Evolutionary conservation across 2,797 vertebrate genomes (phyloP).

Genomic region (Spondyliosoma cantharus): DNA sequence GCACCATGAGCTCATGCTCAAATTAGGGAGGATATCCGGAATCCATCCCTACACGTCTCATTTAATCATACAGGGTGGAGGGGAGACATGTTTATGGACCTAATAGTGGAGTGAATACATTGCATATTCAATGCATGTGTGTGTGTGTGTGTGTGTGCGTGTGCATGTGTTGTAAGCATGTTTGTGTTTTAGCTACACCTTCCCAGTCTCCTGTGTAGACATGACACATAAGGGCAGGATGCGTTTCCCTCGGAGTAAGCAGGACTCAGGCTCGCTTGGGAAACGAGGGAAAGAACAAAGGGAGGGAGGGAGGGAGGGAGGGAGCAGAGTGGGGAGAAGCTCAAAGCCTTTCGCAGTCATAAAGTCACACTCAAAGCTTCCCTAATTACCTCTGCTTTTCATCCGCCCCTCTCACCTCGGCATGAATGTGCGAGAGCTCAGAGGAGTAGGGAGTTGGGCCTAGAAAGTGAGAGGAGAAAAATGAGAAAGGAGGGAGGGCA

Average conservation of each 20-base stretch:
- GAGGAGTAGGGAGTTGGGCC: constrained; percentile 5
- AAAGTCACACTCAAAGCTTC: constrained; percentile 62
- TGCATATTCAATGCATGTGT: constrained; percentile 24
- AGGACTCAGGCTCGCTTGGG: constrained; percentile 22
- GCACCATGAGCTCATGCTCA: constrained; percentile 81
- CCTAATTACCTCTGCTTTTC: constrained; percentile 74
- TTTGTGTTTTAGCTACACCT: constrained; percentile 55
- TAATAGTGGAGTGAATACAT: constrained; percentile 56
- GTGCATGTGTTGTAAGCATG: constrained; percentile 36
- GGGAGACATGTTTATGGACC: constrained; percentile 70
- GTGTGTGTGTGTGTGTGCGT: constrained; percentile 44
- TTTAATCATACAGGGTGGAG: constrained; percentile 79
- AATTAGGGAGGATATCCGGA: constrained; percentile 85
- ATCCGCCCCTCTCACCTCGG: constrained; percentile 60
- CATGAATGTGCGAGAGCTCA: constrained; percentile 57
- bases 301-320: constrained; percentile 2
- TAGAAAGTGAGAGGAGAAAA: constrained; percentile 26
- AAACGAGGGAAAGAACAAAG: constrained; percentile 61
- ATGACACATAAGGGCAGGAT: constrained; percentile 64
- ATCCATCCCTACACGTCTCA: constrained; percentile 77
- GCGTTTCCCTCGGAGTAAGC: constrained; percentile 50
- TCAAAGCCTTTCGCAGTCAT: constrained; percentile 63
- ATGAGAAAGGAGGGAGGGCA: constrained; percentile 25
- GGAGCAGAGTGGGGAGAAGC: constrained; percentile 36
- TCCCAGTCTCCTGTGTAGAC: constrained; percentile 52